Evolutionary conservation across 2,113 vertebrate genomes (phyloP).

Genomic region (Argyrosomus japonicus): DNA sequence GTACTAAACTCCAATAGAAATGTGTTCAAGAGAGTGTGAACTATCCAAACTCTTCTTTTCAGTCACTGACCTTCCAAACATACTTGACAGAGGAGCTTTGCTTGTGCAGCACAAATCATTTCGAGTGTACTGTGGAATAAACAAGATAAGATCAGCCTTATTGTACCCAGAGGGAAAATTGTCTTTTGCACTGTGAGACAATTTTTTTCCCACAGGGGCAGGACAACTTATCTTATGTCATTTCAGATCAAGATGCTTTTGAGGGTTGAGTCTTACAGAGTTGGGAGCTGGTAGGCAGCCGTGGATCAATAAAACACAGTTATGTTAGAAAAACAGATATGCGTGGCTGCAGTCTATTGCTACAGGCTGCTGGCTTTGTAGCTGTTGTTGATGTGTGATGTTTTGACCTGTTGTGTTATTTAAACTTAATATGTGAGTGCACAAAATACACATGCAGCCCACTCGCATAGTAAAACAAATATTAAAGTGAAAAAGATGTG

Average conservation of each 20-base stretch:
- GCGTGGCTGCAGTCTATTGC: not conserved
- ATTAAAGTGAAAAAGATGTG: not conserved
- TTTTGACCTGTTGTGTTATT: not conserved
- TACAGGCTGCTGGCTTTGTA: not conserved
- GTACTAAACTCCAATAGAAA: not conserved
- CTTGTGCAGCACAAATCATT: slow-evolving; percentile 12
- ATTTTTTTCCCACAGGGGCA: slow-evolving; percentile 1
- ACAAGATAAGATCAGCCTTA: slow-evolving; percentile 41
- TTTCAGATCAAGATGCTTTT: slow-evolving; percentile 29
- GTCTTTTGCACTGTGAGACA: slow-evolving; percentile 20
- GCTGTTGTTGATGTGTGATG: not conserved
- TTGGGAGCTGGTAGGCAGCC: not conserved
- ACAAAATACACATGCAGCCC: not conserved
- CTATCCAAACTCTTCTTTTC: not conserved
- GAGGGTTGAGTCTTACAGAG: not conserved
- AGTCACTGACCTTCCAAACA: slow-evolving; percentile 24
- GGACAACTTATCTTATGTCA: slow-evolving; percentile 32
- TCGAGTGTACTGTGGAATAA: slow-evolving; percentile 34
- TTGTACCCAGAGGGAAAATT: slow-evolving; percentile 34
- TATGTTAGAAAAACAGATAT: slow-evolving; percentile 8
- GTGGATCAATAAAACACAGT: slow-evolving; percentile 6
- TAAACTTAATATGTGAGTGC: not conserved
- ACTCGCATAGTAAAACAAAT: not conserved
- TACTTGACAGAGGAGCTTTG: not conserved
- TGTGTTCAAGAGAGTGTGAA: not conserved